These are phyloP conservation scores for Dromococcyx pavoninus DNA, from an alignment of 2,797 vertebrate genomes.

Conservation along the genomic window DNA sequence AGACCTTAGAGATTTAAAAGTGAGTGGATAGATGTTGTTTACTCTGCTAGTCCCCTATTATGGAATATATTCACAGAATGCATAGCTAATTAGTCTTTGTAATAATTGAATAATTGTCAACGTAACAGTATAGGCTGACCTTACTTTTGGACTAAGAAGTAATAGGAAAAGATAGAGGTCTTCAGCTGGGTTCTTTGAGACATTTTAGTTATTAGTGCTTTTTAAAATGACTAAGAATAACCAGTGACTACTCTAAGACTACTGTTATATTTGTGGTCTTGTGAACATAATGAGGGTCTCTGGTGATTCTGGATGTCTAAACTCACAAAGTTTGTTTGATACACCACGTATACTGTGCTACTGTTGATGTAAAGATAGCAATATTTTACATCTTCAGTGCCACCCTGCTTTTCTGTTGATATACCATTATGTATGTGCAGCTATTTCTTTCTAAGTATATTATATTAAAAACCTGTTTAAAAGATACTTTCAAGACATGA, in stretches of 20 bases:
- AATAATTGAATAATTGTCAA: neutral
- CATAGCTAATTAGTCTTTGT: neutral
- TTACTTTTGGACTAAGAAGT: neutral
- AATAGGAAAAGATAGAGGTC: fast-evolving
- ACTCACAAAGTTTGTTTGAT: neutral
- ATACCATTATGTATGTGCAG: neutral
- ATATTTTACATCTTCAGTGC: neutral
- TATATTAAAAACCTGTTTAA: neutral
- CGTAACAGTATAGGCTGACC: neutral
- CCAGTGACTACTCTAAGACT: neutral
- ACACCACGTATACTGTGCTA: neutral
- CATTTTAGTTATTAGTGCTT: neutral
- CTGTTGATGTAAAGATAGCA: neutral
- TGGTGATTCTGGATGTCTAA: neutral
- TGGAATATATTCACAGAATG: neutral
- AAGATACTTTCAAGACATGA: neutral
- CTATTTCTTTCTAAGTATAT: neutral
- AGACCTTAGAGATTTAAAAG: neutral
- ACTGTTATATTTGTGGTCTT: neutral
- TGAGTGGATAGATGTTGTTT: neutral
- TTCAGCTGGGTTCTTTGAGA: neutral
- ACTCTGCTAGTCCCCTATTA: neutral
- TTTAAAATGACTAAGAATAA: neutral
- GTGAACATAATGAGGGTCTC: neutral
- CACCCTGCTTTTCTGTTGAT: neutral